Conservation (phyloP, 2,797 vertebrate genomes). For the Labeo calbasu region DNA sequence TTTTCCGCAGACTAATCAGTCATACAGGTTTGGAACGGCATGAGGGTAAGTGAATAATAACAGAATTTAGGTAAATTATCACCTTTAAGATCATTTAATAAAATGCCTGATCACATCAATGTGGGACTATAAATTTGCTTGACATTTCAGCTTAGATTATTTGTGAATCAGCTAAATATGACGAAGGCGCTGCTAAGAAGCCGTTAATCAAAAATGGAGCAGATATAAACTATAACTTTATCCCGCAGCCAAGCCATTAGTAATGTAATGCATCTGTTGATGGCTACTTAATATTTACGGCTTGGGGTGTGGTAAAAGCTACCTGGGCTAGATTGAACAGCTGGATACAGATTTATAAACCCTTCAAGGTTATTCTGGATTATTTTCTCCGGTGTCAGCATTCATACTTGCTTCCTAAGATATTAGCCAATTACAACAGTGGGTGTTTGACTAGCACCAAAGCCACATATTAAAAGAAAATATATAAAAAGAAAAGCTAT, state of each 20-base stretch:
- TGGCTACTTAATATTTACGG: conserved; percentile 8
- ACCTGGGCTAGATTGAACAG: conserved; percentile 11
- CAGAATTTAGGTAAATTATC: background rate
- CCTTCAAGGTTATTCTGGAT: background rate
- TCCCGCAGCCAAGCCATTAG: background rate
- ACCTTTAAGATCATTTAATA: background rate
- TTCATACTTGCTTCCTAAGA: background rate
- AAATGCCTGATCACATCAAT: background rate
- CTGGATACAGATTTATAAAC: conserved; percentile 33
- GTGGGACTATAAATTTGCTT: background rate
- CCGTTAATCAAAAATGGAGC: background rate
- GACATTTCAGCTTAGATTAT: background rate
- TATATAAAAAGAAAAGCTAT: no score
- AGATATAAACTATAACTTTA: background rate
- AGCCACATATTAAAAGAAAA: background rate
- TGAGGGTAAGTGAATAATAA: background rate
- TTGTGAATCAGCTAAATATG: background rate
- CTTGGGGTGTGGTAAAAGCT: conserved; percentile 16
- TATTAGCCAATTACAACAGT: background rate
- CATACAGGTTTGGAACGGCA: background rate
- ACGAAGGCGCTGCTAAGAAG: background rate
- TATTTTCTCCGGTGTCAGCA: background rate
- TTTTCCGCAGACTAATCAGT: background rate
- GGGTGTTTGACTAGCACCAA: background rate
- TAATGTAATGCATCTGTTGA: conserved; percentile 26